Conservation (phyloP, 2,113 vertebrate species). For the Dasyprocta punctata region DNA sequence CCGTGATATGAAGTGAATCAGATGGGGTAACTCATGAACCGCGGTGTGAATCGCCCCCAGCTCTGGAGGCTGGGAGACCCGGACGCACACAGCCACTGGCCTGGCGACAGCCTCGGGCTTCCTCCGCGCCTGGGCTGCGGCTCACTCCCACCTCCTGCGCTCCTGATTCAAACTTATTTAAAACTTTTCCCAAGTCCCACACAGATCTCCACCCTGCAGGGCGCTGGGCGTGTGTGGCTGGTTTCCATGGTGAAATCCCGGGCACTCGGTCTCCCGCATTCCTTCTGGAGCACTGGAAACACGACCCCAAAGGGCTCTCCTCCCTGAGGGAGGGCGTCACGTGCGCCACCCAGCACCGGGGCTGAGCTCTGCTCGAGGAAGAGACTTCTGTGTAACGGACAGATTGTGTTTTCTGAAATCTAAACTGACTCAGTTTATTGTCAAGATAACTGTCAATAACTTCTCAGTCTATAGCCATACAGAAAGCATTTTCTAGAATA, state of each 20-base stretch:
- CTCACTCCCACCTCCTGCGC: neutral
- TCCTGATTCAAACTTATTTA: neutral
- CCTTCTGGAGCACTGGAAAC: neutral
- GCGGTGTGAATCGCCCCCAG: accelerated
- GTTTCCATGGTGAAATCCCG: neutral
- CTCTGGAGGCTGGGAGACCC: neutral
- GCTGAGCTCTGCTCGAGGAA: neutral
- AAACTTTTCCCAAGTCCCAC: neutral
- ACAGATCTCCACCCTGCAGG: neutral
- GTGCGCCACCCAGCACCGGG: neutral
- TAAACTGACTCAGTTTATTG: conserved; percentile 8
- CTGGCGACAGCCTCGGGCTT: neutral
- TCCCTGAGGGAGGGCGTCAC: accelerated
- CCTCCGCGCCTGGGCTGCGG: neutral
- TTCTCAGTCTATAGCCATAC: conserved; percentile 44
- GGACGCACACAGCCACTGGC: accelerated
- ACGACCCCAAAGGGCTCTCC: neutral
- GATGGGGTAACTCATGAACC: neutral
- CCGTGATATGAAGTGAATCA: too few relatives aligned
- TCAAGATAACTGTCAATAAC: conserved; percentile 5
- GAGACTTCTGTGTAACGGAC: neutral
- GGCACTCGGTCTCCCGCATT: neutral
- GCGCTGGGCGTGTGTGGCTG: neutral
- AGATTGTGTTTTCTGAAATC: neutral
- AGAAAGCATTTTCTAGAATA: conserved; percentile 51